Conservation (phyloP, 2,888 invertebrate species). For the Erpobdella octoculata region DNA sequence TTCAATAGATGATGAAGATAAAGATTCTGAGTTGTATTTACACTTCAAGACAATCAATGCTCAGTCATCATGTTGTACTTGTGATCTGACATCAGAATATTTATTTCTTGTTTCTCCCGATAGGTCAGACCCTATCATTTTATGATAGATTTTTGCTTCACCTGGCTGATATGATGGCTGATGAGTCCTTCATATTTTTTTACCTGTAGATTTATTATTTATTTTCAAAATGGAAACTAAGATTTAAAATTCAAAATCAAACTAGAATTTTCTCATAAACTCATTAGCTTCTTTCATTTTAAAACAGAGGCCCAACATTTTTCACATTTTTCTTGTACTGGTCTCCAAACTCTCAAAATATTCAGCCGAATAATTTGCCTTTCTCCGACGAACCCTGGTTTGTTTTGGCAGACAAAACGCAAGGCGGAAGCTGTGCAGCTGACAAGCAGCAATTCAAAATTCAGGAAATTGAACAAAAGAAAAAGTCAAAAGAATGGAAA, state of each 20-base stretch:
- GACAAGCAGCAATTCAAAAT: neutral
- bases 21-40: neutral
- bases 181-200: neutral
- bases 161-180: neutral
- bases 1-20: constrained; percentile 3
- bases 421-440: neutral
- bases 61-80: neutral
- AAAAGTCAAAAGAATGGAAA: constrained; percentile 13
- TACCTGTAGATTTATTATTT: neutral
- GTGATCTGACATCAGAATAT: neutral
- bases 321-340: constrained; percentile 6
- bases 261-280: no score
- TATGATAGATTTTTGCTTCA: neutral
- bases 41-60: neutral
- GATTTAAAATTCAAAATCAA: no score
- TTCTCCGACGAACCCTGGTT: neutral
- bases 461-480: constrained; percentile 9
- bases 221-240: no score
- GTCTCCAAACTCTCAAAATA: neutral
- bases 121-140: neutral
- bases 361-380: neutral
- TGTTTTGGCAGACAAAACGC: neutral
- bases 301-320: neutral
- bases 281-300: no score
- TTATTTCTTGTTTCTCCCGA: neutral